Evolutionary conservation across 1,140 invertebrate species (phyloP).

Genomic region (Aphelinus atriplicis): DNA sequence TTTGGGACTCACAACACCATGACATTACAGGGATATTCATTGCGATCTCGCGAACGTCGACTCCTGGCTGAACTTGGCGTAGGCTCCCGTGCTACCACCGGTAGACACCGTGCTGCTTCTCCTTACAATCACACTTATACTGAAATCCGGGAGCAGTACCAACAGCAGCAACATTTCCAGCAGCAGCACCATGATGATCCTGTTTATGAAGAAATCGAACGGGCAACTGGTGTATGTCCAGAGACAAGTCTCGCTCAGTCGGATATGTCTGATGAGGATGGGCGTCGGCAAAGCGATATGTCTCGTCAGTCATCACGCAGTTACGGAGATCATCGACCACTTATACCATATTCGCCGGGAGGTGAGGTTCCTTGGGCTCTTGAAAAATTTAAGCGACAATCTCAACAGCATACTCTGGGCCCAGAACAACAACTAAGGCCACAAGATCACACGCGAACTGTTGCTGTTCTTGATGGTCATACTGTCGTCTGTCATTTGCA

Average conservation of each 20-base stretch:
- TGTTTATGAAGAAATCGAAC: conserved; percentile 84
- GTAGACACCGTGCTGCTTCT: conserved; percentile 61
- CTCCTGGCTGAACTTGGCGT: conserved; percentile 45
- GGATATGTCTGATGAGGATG: conserved; percentile 82
- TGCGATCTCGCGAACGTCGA: conserved; percentile 52
- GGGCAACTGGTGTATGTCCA: conserved; percentile 63
- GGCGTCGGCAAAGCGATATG: conserved; percentile 80
- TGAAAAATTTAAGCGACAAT: conserved; percentile 42
- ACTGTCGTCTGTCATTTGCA: conserved; percentile 85
- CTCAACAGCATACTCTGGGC: conserved; percentile 62
- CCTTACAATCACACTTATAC: conserved; percentile 75
- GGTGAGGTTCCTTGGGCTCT: conserved; percentile 49
- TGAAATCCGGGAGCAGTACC: conserved; percentile 70
- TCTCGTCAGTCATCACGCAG: conserved; percentile 80
- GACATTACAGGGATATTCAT: conserved; percentile 60
- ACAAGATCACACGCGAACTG: conserved; percentile 72
- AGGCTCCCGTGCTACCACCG: conserved; percentile 44
- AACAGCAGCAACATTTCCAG: conserved; percentile 50
- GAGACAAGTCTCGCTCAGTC: conserved; percentile 76
- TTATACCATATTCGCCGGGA: conserved; percentile 75
- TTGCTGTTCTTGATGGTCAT: conserved; percentile 83
- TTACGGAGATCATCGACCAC: conserved; percentile 81
- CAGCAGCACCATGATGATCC: conserved; percentile 72
- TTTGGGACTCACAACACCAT: conserved; percentile 63
- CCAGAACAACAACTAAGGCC: conserved; percentile 61